phyloP scores from a whole-genome alignment of 2,113 vertebrate species.

The Uria aalge region DNA sequence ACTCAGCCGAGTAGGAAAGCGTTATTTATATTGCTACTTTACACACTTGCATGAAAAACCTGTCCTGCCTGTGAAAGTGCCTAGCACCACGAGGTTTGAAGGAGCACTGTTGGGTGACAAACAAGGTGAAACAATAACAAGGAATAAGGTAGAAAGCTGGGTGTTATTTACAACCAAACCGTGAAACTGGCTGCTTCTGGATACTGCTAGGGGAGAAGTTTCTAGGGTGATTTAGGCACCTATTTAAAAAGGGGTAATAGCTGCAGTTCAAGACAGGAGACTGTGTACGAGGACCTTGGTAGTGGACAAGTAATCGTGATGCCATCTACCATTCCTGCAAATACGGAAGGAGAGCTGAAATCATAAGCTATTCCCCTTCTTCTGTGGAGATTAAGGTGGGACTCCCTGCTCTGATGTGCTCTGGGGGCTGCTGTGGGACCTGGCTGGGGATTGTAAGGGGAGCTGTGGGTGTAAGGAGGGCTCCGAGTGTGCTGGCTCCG shows the following conservation, averaged over 20 bases:
- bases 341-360: background rate
- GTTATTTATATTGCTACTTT: background rate
- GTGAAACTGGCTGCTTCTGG: background rate
- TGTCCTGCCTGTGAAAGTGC: background rate
- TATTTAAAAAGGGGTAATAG: background rate
- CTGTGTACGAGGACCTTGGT: background rate
- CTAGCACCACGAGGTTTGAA: background rate
- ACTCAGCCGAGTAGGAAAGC: background rate
- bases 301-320: background rate
- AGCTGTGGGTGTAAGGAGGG: rapidly evolving
- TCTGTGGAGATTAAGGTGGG: background rate
- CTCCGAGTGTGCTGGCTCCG: background rate
- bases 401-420: background rate
- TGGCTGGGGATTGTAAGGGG: background rate
- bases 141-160: background rate
- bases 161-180: background rate
- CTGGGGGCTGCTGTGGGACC: background rate
- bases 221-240: background rate
- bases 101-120: background rate
- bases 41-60: background rate
- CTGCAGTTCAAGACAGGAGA: background rate
- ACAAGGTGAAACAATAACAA: background rate
- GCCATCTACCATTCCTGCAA: background rate
- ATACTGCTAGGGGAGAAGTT: background rate
- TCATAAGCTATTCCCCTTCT: background rate